These are phyloP conservation scores for Xylota segnis DNA, from an alignment of 2,888 invertebrate species.

Conservation along the genomic window DNA sequence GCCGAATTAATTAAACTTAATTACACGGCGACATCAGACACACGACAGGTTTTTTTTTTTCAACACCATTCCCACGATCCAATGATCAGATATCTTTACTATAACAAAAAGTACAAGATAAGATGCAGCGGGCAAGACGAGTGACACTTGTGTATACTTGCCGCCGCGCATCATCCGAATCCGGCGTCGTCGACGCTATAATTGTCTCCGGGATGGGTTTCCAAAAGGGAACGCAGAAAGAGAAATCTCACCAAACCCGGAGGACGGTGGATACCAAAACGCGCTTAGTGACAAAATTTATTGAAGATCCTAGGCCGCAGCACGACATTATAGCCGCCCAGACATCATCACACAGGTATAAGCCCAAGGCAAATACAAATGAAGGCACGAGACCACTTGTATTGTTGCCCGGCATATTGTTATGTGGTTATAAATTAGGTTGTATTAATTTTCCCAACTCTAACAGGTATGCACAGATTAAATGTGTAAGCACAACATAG, in stretches of 20 bases:
- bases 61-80: slow-evolving; percentile 64
- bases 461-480: slow-evolving; percentile 67
- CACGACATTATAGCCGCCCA: slow-evolving; percentile 61
- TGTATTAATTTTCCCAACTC: slow-evolving; percentile 62
- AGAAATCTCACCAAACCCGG: slow-evolving; percentile 14
- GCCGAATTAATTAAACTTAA: slow-evolving; percentile 64
- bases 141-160: slow-evolving; percentile 60
- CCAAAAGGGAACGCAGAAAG: slow-evolving; percentile 24
- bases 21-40: slow-evolving; percentile 63
- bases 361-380: slow-evolving; percentile 48
- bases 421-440: slow-evolving; percentile 71
- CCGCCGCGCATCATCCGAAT: slow-evolving; percentile 55
- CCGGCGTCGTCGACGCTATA: slow-evolving; percentile 43
- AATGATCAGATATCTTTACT: slow-evolving; percentile 59
- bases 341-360: slow-evolving; percentile 64
- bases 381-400: slow-evolving; percentile 70
- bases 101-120: slow-evolving; percentile 67
- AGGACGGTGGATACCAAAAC: slow-evolving; percentile 48
- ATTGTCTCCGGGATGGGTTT: slow-evolving; percentile 41
- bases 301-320: slow-evolving; percentile 62
- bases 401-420: slow-evolving; percentile 67
- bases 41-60: slow-evolving; percentile 68
- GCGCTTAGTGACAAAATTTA: slow-evolving; percentile 68
- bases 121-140: slow-evolving; percentile 50
- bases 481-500: slow-evolving; percentile 69